phyloP scores from a whole-genome alignment of 2,113 vertebrate species.

The Nanorana parkeri region DNA sequence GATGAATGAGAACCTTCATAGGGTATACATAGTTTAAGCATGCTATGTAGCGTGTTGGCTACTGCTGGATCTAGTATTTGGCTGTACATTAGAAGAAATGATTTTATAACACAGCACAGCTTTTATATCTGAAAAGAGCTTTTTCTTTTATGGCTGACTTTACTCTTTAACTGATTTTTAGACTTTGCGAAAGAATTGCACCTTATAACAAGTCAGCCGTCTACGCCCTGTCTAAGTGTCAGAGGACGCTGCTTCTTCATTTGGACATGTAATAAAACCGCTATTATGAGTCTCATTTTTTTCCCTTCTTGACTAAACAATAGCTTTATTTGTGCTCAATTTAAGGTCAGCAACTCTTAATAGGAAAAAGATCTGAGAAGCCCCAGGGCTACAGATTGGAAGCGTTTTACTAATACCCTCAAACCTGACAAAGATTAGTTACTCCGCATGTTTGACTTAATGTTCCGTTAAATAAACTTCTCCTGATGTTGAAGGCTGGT shows the following conservation, averaged over 20 bases:
- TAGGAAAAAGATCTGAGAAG: conserved; percentile 50
- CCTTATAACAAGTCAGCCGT: background rate
- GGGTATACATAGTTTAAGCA: too few species aligned
- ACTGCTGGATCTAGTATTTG: too few species aligned
- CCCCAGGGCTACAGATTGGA: conserved; percentile 59
- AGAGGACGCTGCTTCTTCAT: conserved; percentile 38
- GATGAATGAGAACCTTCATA: too few species aligned
- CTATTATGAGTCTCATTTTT: conserved; percentile 40
- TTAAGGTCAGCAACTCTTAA: conserved; percentile 44
- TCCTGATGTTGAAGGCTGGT: conserved; percentile 61
- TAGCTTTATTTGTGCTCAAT: conserved; percentile 55
- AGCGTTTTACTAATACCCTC: conserved; percentile 59
- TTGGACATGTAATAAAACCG: conserved; percentile 52
- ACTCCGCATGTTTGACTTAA: conserved; percentile 63
- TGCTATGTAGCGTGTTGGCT: too few species aligned
- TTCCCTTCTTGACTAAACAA: conserved; percentile 45
- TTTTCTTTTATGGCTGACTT: too few species aligned
- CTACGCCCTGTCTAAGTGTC: conserved; percentile 16
- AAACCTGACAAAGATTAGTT: conserved; percentile 61
- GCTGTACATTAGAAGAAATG: too few species aligned
- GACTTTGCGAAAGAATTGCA: background rate
- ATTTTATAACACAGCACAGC: too few species aligned
- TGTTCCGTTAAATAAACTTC: conserved; percentile 70
- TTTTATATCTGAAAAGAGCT: too few species aligned
- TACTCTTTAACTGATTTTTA: too few species aligned